Evolutionary conservation across 2,888 invertebrate species (phyloP).

Genomic region (Diarsia dahlii): DNA sequence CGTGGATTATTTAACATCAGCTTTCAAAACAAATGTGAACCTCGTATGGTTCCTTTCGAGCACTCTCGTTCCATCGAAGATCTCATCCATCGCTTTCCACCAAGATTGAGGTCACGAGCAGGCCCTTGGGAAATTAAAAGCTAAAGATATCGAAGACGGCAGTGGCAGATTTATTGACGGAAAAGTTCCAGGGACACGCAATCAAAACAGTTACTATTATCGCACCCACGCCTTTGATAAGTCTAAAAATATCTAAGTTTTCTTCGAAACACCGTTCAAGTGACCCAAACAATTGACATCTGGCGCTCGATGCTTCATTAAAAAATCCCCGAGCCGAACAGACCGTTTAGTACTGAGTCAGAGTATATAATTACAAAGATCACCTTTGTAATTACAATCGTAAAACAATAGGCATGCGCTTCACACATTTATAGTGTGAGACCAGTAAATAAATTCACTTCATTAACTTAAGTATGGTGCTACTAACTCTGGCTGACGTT

Average conservation of each 20-base stretch:
- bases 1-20: not conserved
- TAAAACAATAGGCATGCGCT: conserved; percentile 29
- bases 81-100: not conserved
- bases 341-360: conserved; percentile 18
- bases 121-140: not conserved
- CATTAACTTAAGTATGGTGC: not conserved
- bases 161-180: not conserved
- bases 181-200: not conserved
- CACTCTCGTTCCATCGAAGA: not conserved
- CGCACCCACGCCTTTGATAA: not conserved
- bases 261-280: not conserved
- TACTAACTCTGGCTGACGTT: not conserved
- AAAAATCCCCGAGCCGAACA: conserved; percentile 15
- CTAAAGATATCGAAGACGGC: not conserved
- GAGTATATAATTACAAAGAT: conserved; percentile 10
- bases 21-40: not conserved
- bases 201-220: not conserved
- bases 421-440: not conserved
- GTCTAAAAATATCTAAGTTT: not conserved
- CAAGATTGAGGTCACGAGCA: not conserved
- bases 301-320: conserved; percentile 5
- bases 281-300: not conserved
- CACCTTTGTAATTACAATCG: conserved; percentile 28
- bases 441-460: not conserved
- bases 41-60: too few relatives aligned